phyloP scores from a whole-genome alignment of 2,113 vertebrate genomes.

The Microtus oregoni region DNA sequence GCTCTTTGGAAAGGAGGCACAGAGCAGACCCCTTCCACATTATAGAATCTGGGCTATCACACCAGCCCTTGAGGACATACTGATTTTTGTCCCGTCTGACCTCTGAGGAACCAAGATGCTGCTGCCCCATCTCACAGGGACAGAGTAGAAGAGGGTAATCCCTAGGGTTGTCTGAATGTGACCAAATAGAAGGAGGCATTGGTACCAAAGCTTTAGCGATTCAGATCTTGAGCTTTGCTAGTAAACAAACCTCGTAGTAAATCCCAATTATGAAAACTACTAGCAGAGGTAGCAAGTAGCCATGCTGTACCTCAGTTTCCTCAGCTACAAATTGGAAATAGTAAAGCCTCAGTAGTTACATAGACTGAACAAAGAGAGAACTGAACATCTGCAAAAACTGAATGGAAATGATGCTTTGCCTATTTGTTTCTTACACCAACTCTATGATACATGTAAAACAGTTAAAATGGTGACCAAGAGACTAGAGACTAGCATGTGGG shows the following conservation, averaged over 20 bases:
- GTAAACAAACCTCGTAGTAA: background rate
- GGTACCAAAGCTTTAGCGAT: background rate
- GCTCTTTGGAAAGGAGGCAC: background rate
- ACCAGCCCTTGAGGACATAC: background rate
- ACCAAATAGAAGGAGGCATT: background rate
- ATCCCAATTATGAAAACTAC: background rate
- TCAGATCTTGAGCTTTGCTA: background rate
- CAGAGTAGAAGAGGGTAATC: background rate
- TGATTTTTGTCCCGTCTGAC: background rate
- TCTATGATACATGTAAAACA: background rate
- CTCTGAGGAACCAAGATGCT: background rate
- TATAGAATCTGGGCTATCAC: background rate
- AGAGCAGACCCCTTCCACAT: background rate
- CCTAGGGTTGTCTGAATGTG: rapidly evolving
- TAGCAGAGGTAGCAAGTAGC: background rate
- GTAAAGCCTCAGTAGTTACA: background rate
- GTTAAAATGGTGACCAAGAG: background rate
- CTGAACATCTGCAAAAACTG: background rate
- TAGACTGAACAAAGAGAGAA: background rate
- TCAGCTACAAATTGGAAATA: background rate
- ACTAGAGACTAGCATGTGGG: no score
- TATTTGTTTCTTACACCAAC: background rate
- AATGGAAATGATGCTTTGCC: background rate
- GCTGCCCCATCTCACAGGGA: background rate
- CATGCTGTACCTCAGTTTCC: background rate